These are phyloP conservation scores for Metallyticus violacea DNA, from an alignment of 2,888 invertebrate species.

Conservation along the genomic window DNA sequence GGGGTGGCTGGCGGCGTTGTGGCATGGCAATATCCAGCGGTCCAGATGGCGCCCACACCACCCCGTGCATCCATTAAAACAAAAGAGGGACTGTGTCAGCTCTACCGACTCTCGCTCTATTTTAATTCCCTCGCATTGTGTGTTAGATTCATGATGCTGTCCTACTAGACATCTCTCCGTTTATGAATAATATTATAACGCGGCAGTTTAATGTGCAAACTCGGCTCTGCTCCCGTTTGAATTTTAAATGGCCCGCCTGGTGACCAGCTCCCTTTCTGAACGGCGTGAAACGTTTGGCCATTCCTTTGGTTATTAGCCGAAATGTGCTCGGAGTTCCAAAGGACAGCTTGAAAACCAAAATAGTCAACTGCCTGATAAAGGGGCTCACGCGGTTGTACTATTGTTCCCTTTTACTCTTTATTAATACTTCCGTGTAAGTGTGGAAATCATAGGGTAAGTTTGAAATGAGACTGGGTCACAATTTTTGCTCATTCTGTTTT, in stretches of 20 bases:
- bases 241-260: background rate
- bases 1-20: background rate
- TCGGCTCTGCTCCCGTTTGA: background rate
- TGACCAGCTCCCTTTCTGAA: background rate
- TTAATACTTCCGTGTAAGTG: too few relatives aligned
- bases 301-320: too few relatives aligned
- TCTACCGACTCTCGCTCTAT: background rate
- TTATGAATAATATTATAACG: conserved; percentile 16
- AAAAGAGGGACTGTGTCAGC: background rate
- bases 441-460: too few relatives aligned
- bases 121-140: conserved; percentile 10
- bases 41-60: conserved; percentile 9
- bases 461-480: too few relatives aligned
- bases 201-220: background rate
- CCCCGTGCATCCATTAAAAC: conserved; percentile 13
- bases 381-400: too few relatives aligned
- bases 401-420: too few relatives aligned
- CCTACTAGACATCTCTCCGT: background rate
- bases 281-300: too few relatives aligned
- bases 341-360: too few relatives aligned
- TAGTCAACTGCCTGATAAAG: too few relatives aligned
- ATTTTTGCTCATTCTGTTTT: too few relatives aligned
- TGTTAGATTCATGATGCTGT: conserved; percentile 7
- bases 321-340: too few relatives aligned
- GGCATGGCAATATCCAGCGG: conserved; percentile 9